Conservation (phyloP, 2,888 invertebrate genomes). For the Rosalia funebris region DNA sequence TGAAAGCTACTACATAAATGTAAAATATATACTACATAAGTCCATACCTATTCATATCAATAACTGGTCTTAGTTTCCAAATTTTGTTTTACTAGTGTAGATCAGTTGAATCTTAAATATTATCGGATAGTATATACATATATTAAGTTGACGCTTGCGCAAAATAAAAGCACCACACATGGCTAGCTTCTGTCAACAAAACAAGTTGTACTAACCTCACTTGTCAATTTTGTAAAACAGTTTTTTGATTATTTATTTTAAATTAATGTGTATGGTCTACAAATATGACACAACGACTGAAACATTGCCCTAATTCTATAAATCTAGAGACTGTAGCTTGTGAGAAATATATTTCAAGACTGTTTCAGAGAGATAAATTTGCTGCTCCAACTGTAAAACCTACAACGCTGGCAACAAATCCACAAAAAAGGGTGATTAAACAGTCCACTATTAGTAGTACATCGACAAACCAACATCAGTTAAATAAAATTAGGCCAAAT, state of each 20-base stretch:
- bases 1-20: no score
- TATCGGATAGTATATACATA: no score
- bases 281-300: constrained; percentile 40
- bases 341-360: constrained; percentile 43
- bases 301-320: constrained; percentile 29
- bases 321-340: constrained; percentile 37
- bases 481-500: constrained; percentile 32
- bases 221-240: constrained; percentile 33
- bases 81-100: no score
- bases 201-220: constrained; percentile 45
- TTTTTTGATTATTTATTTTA: constrained; percentile 32
- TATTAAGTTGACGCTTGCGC: constrained; percentile 9
- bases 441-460: constrained; percentile 16
- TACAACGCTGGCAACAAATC: background rate
- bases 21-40: no score
- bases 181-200: constrained; percentile 42
- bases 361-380: constrained; percentile 40
- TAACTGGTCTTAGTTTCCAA: no score
- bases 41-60: no score
- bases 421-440: constrained; percentile 30
- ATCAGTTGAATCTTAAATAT: no score
- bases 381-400: constrained; percentile 6
- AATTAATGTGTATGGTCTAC: no score
- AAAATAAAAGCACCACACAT: constrained; percentile 12
- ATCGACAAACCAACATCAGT: constrained; percentile 34